Evolutionary conservation across 2,888 invertebrate genomes (phyloP).

Genomic region (Polyommatus iphigenia): DNA sequence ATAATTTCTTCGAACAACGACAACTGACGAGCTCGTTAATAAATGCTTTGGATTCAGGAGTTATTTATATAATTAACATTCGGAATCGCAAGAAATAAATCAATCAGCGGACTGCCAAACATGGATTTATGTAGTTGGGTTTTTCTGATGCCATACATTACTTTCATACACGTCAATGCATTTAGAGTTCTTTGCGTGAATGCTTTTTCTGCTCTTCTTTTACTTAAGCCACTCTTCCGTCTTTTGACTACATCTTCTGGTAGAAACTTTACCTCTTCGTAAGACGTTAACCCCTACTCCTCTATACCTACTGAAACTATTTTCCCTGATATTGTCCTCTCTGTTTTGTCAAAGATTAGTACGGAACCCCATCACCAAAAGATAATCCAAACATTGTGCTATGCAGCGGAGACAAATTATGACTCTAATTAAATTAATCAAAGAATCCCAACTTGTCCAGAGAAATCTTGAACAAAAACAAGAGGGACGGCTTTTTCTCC

Average conservation of each 20-base stretch:
- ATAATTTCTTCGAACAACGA: not conserved
- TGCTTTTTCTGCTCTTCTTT: not conserved
- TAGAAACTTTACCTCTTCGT: not conserved
- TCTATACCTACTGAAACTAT: no score
- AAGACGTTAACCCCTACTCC: no score
- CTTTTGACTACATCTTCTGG: not conserved
- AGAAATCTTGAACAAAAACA: conserved; percentile 10
- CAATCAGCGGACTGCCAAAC: conserved; percentile 2
- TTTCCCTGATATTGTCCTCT: no score
- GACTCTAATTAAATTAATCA: conserved; percentile 22
- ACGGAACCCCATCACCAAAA: not conserved
- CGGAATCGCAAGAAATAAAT: not conserved
- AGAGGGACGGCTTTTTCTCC: not conserved
- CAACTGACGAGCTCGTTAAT: not conserved
- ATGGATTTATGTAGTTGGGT: not conserved
- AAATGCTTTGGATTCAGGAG: not conserved
- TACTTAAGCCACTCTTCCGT: not conserved
- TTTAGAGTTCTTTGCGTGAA: not conserved
- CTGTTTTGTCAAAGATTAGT: not conserved
- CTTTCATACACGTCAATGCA: not conserved
- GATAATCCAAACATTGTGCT: no score
- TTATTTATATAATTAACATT: not conserved
- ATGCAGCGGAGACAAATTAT: not conserved
- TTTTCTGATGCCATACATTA: not conserved
- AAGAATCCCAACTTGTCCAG: conserved; percentile 23